Base-by-base conservation (phyloP, 2,113 vertebrate genomes). In the Odocoileus hemionus region DNA sequence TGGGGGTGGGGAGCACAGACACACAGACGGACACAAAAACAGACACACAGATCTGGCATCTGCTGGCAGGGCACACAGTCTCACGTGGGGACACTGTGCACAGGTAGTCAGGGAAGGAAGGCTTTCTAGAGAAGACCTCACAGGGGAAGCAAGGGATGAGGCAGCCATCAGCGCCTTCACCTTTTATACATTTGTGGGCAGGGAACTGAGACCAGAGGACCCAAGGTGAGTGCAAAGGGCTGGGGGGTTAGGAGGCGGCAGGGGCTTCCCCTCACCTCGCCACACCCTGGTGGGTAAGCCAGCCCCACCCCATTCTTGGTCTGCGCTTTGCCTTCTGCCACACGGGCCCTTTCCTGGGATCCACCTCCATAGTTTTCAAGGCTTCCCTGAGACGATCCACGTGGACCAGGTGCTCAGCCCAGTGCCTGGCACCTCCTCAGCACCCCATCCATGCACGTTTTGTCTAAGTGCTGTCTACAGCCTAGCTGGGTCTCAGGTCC, bases 301-400 rank as follows among this genome's bases (percentile, higher is more conserved):
- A 74, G 45, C 14, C 43, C 47, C 16, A 30, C 19, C 47, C n/a
- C 54, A 67, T 55, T 86, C 52, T 67, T 64, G 80, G 91, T 80
- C 74, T 95, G 45, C 83, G 85, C 45, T 86, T 89, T 57, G 79
- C 95, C 79, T 92, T 97, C 74, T 94, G 64, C 90, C 96, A 84
- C 47, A 83, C 23, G 64, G 89, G 79, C 92, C 55, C 94, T 94
- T 96, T 93, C 88, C 94, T 98, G 89, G 96, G 82, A 92, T 93
- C 95, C 93, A 97, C 97, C 85, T 95, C 84, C 82, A 82, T 85
- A 80, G 76, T 95, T 97, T 98, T 87, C 91, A 97, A 97, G 94
- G 94, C 94, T 97, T 98, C 97, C 98, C 98, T 98, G 97, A 98
- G 98, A 98, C 94, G 95, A 95, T 97, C 93, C 86, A 95, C 33